phyloP scores from a whole-genome alignment of 2,797 vertebrate species.

The Micropoecilia bifurca region DNA sequence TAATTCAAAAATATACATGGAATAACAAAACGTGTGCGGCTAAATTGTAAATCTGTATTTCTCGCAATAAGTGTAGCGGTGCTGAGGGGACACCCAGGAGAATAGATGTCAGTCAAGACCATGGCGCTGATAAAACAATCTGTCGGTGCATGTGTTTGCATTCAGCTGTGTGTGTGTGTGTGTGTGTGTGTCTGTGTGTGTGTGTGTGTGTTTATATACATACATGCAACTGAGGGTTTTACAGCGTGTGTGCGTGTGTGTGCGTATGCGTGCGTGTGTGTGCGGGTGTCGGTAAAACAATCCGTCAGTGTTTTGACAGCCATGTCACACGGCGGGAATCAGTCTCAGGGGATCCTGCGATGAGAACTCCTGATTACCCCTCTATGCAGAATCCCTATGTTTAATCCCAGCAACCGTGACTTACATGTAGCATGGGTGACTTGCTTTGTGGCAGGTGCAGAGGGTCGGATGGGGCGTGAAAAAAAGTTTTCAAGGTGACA shows the following conservation, averaged over 20 bases:
- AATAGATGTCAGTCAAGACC: constrained; percentile 75
- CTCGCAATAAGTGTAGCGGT: constrained; percentile 45
- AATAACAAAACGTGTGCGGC: constrained; percentile 44
- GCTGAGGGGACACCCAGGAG: constrained; percentile 67
- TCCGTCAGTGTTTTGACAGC: constrained; percentile 80
- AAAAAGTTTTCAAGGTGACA: constrained; percentile 75
- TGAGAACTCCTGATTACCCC: constrained; percentile 72
- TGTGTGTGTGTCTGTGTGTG: constrained; percentile 9
- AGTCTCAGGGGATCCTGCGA: constrained; percentile 71
- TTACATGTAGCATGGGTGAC: constrained; percentile 46
- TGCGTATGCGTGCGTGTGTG: constrained; percentile 12
- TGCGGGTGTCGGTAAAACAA: constrained; percentile 68
- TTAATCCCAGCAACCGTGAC: constrained; percentile 67
- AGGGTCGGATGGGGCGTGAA: constrained; percentile 50
- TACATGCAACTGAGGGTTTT: not conserved
- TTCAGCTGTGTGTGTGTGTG: constrained; percentile 7
- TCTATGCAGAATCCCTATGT: constrained; percentile 68
- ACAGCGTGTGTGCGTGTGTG: constrained; percentile 8
- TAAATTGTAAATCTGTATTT: constrained; percentile 57
- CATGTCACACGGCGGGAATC: constrained; percentile 71
- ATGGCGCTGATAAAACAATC: constrained; percentile 70
- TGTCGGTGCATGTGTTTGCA: constrained; percentile 49
- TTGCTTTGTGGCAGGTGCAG: constrained; percentile 66
- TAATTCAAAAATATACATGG: constrained; percentile 42
- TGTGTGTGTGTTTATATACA: constrained; percentile 11